phyloP scores from a whole-genome alignment of 2,113 vertebrate species.

The Scomber scombrus region DNA sequence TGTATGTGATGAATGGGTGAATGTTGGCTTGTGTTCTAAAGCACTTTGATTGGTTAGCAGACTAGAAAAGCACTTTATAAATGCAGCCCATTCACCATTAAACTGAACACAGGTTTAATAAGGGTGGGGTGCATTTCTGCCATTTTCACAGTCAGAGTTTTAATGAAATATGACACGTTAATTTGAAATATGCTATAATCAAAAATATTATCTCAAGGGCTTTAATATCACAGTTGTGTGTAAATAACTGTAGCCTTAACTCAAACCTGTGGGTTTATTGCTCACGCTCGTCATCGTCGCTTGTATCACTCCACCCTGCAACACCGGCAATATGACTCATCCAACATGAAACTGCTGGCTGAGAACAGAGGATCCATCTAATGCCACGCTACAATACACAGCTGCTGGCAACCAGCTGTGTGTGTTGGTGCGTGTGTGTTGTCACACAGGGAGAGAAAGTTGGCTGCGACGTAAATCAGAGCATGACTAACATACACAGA shows the following conservation, averaged over 20 bases:
- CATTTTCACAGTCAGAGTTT: too few species aligned
- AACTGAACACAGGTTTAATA: too few species aligned
- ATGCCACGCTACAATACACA: slow-evolving; percentile 45
- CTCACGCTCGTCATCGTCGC: slow-evolving; percentile 4
- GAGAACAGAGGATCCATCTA: slow-evolving; percentile 44
- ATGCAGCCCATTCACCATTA: too few species aligned
- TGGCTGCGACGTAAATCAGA: slow-evolving; percentile 38
- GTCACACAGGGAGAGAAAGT: slow-evolving; percentile 9
- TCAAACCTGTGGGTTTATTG: background rate
- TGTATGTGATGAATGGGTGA: too few species aligned
- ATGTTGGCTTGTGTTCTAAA: too few species aligned
- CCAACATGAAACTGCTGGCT: slow-evolving; percentile 45
- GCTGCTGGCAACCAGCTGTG: slow-evolving; percentile 56
- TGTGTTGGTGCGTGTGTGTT: slow-evolving; percentile 26
- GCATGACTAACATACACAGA: slow-evolving; percentile 52
- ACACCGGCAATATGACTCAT: slow-evolving; percentile 62
- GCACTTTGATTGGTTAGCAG: too few species aligned
- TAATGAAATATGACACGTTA: too few species aligned
- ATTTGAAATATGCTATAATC: background rate
- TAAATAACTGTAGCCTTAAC: too few species aligned
- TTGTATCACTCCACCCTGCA: slow-evolving; percentile 25
- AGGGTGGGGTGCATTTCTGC: too few species aligned
- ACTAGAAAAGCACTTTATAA: too few species aligned
- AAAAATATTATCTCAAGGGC: background rate
- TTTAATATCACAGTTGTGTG: background rate